These are phyloP conservation scores for Parelbella ahira DNA, from an alignment of 2,888 invertebrate species.

Conservation along the genomic window DNA sequence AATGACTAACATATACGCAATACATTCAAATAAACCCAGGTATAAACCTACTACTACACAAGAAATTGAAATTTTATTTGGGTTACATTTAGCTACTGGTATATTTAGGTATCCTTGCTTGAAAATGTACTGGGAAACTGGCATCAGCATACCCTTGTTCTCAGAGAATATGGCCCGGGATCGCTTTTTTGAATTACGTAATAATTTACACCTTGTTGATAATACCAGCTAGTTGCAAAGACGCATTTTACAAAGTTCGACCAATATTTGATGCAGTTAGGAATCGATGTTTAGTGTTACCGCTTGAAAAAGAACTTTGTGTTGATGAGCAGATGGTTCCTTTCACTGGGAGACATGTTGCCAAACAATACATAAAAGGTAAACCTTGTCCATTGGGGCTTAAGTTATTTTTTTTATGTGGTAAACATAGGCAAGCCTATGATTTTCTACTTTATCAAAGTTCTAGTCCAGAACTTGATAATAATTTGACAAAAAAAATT, in stretches of 20 bases:
- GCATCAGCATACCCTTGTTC: slow-evolving; percentile 32
- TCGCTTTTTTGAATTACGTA: slow-evolving; percentile 33
- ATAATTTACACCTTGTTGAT: slow-evolving; percentile 34
- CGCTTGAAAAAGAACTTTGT: slow-evolving; percentile 32
- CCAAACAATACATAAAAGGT: slow-evolving; percentile 34
- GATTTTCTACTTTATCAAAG: slow-evolving; percentile 36
- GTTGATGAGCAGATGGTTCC: slow-evolving; percentile 37
- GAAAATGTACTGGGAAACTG: slow-evolving; percentile 34
- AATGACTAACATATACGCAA: slow-evolving; percentile 35
- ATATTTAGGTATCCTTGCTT: slow-evolving; percentile 32
- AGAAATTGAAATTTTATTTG: slow-evolving; percentile 34
- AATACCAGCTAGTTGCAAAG: slow-evolving; percentile 30
- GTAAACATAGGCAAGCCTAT: slow-evolving; percentile 34
- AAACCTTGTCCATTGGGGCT: slow-evolving; percentile 35
- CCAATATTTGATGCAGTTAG: slow-evolving; percentile 35
- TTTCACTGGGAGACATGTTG: slow-evolving; percentile 33
- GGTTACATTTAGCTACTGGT: slow-evolving; percentile 33
- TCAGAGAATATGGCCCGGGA: slow-evolving; percentile 33
- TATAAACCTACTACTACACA: slow-evolving; percentile 31
- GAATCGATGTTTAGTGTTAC: slow-evolving; percentile 33
- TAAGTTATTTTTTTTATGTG: slow-evolving; percentile 34
- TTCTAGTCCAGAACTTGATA: slow-evolving; percentile 33
- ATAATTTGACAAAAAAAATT: slow-evolving; percentile 29
- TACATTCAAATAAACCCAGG: slow-evolving; percentile 24
- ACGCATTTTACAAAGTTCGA: slow-evolving; percentile 34